These are phyloP conservation scores for Scleropages formosus DNA, from an alignment of 2,797 vertebrate species.

Conservation along the genomic window DNA sequence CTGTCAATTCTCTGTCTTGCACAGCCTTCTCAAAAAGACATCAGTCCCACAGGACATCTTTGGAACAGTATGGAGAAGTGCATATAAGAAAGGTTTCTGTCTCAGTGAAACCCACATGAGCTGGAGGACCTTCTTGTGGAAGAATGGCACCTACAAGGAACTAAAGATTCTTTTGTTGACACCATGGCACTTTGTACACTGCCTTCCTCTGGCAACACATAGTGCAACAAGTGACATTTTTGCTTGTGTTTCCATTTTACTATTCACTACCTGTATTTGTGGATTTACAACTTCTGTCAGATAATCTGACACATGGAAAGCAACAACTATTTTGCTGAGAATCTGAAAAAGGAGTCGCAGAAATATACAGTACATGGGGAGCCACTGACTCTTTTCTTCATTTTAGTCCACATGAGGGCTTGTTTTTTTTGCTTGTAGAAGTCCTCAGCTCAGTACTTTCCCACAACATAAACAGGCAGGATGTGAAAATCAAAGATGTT, in stretches of 20 bases:
- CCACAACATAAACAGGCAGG: background rate
- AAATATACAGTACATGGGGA: background rate
- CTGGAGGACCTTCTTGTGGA: too few species aligned
- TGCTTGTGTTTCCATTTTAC: background rate
- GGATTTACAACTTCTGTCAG: background rate
- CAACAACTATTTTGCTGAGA: background rate
- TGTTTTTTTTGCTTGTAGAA: background rate
- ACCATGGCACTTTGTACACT: too few species aligned
- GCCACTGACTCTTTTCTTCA: background rate
- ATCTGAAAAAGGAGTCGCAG: background rate
- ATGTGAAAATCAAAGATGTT: background rate
- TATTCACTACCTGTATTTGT: constrained; percentile 5
- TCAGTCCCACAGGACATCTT: too few species aligned
- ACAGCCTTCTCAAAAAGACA: too few species aligned
- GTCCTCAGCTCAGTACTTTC: background rate
- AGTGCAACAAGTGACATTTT: too few species aligned
- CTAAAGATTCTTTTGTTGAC: too few species aligned
- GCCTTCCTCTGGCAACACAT: too few species aligned
- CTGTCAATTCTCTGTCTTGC: too few species aligned
- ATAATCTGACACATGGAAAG: background rate
- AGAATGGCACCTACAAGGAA: too few species aligned
- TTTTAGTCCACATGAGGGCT: background rate
- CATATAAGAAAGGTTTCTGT: too few species aligned
- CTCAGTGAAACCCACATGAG: too few species aligned
- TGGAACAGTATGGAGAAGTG: too few species aligned